These are phyloP conservation scores for Trinorchestia longiramus DNA, from an alignment of 1,140 invertebrate genomes.

Conservation along the genomic window DNA sequence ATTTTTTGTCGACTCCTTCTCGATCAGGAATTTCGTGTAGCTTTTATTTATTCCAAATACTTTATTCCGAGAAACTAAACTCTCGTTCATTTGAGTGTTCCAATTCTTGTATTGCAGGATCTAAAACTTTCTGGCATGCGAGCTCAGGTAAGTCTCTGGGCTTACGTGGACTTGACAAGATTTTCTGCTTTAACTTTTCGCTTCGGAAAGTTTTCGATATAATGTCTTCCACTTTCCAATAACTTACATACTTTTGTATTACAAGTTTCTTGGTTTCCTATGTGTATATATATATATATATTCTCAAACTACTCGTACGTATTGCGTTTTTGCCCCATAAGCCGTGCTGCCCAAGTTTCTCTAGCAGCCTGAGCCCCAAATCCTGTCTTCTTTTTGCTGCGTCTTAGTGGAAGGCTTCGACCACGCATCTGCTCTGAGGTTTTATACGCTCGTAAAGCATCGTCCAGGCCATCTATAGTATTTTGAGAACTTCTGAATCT, in stretches of 20 bases:
- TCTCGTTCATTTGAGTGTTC: neutral
- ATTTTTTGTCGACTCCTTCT: neutral
- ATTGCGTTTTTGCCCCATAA: neutral
- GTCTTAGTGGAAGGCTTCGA: neutral
- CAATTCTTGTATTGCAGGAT: constrained; percentile 8
- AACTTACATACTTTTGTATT: neutral
- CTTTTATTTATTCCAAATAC: neutral
- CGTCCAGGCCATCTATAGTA: constrained; percentile 30
- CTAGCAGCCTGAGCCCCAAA: neutral
- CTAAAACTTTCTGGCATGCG: neutral
- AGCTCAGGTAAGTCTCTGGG: neutral
- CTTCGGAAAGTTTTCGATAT: neutral
- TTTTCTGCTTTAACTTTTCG: neutral
- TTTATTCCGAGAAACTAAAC: neutral
- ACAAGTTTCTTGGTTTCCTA: neutral
- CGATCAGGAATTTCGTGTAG: neutral
- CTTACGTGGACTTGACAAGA: neutral
- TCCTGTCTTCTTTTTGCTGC: neutral
- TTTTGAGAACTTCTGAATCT: constrained; percentile 49
- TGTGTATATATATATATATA: no score
- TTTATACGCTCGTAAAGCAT: constrained; percentile 52
- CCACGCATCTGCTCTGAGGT: neutral
- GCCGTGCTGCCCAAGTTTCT: neutral
- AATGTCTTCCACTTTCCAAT: neutral
- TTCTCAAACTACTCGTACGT: neutral